These are phyloP conservation scores for Glaucidium brasilianum DNA, from an alignment of 2,113 vertebrate species.

Conservation along the genomic window DNA sequence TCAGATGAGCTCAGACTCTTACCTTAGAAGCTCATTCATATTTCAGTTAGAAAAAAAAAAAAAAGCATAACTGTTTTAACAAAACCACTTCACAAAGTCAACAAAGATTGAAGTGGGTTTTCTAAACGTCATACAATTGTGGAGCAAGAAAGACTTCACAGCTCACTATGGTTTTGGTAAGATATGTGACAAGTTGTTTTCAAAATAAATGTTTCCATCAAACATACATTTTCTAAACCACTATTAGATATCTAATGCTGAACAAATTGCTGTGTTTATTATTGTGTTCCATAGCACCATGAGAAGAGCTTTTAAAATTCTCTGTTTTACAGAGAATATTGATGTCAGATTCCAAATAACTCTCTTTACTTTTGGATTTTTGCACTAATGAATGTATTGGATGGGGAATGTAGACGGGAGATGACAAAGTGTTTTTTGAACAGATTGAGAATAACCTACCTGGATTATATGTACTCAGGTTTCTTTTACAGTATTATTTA, in stretches of 20 bases:
- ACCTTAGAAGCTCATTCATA: background rate
- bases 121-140: background rate
- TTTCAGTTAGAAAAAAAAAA: background rate
- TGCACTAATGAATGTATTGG: background rate
- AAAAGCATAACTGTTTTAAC: background rate
- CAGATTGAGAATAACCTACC: background rate
- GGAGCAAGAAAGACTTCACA: background rate
- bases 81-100: background rate
- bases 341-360: background rate
- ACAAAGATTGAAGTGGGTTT: background rate
- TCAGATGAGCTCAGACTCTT: background rate
- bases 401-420: background rate
- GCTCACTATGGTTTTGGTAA: background rate
- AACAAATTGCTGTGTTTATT: background rate
- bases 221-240: slow-evolving; percentile 1
- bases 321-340: background rate
- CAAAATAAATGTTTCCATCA: slow-evolving; percentile 27
- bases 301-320: background rate
- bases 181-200: background rate
- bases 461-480: background rate
- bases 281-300: background rate
- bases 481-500: background rate
- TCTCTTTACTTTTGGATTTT: background rate
- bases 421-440: background rate
- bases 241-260: background rate